Base-by-base conservation (phyloP, 2,888 invertebrate species). In the Palloptera scutellata region DNA sequence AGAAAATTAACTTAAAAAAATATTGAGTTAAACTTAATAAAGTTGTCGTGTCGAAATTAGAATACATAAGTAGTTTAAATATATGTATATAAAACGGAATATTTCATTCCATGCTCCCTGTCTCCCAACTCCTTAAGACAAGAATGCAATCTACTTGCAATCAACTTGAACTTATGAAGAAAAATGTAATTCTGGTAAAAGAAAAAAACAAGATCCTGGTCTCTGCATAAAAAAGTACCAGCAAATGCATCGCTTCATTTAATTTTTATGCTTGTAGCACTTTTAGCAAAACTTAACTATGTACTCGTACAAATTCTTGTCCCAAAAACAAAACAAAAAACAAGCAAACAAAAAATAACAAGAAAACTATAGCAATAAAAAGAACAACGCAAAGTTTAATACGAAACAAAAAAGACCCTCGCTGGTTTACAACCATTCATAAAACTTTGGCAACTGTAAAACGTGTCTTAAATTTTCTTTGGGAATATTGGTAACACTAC, bases 11-110 rank as follows among this genome's bases (percentile, higher is more conserved):
- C 30, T 30, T 30, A 30, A 30, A 30, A 30, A 42, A 57, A 58
- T 42, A 64, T 40, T 15, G 55, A 70, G 61, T 68, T 66, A 54
- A 64, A 65, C 64, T 66, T 68, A 68, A 66, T 64, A 58, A 68
- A 68, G 70, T 4, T 2, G 66, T 61, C 54, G 64, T 66, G 64
- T 64, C 66, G 62, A 59, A 61, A 64, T 68, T 62, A 62, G 62
- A 63, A 70, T 70, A 70, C 58, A 58, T 61, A 68, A 68, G 51
- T 60, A 64, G 67, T 59, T 64, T 13, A 17, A 20, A 30, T 30
- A 30, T 30, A 6, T 30, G 6, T 30, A 30, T 30, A 30, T 30
- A 30, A 30, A 30, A n/a, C n/a, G 30, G 30, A 30, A 30, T 6
- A 30, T 2, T 30, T 4, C 6, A 30, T 30, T 2, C 30, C 2